Evolutionary conservation across 1,140 invertebrate genomes (phyloP), one percentile per base, ranked within the genome.

Genomic region (Eurosta solidaginis): DNA sequence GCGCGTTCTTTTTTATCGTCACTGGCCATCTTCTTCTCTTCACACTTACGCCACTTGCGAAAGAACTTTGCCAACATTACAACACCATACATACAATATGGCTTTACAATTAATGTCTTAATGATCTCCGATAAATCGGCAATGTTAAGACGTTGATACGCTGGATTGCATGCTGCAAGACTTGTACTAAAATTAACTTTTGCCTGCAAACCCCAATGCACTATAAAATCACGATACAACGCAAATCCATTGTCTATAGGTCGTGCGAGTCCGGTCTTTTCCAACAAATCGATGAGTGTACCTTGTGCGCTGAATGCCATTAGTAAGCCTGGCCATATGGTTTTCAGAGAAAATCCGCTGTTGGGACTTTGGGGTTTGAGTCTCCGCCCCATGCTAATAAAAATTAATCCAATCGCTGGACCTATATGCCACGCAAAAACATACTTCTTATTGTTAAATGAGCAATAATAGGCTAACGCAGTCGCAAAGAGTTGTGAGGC

Each of bases 51-150:
- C 82, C 82, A 85, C 63, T 86, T 84, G 6, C 85, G 82, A 79
- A 88, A 85, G 74, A 87, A 87, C 80, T 84, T 86, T 73, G 84
- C 84, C 54, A 87, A 73, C 81, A 85, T 83, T 29, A 87, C 86
- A n/a, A 87, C 85, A 1, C 86, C 85, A 59, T 86, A 87, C 78
- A 88, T 81, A 77, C 85, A 86, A 40, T 87, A 85, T 0, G 85
- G 84, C 74, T 87, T 88, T 1, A 87, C 83, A 27, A 87, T 82
- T 25, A 88, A 77, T 10, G 84, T 85, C 77, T 84, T 86, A 1
- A 87, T 81, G 45, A 87, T 80, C 40, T 82, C 82, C 85, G 85
- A 86, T 1, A 87, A 78, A 44, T 87, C 84, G 1, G 80, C 78
- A 79, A 81, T 81, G 63, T 82, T 80, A 33, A 87, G 77, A 6